These are phyloP conservation scores for Cranoglanis bouderius DNA, from an alignment of 2,113 vertebrate species.

Conservation along the genomic window DNA sequence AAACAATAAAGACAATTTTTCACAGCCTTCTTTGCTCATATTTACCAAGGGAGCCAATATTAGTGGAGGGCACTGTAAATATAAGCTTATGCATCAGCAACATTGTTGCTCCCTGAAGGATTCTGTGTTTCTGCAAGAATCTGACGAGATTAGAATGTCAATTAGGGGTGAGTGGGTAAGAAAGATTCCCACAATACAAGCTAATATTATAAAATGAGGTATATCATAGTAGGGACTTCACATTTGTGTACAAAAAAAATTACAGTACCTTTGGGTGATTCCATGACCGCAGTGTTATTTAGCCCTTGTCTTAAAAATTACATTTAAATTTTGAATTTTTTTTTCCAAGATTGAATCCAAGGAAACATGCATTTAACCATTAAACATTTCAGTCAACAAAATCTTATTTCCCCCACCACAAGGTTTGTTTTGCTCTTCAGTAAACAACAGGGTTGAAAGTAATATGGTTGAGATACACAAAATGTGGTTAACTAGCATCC, in stretches of 20 bases:
- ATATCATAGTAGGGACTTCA: background rate
- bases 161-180: background rate
- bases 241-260: background rate
- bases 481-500: background rate
- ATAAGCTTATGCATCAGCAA: background rate
- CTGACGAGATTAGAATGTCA: constrained; percentile 2
- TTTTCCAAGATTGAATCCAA: background rate
- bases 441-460: background rate
- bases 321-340: background rate
- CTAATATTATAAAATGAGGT: background rate
- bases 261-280: background rate
- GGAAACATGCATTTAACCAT: background rate
- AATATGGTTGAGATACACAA: background rate
- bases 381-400: background rate
- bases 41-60: too few relatives aligned
- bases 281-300: background rate
- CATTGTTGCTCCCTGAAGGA: constrained; percentile 16
- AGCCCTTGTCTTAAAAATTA: background rate
- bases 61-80: too few relatives aligned
- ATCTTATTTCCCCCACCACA: background rate
- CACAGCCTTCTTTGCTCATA: too few relatives aligned
- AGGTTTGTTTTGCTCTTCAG: background rate
- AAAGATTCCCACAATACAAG: background rate
- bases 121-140: background rate
- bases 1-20: too few relatives aligned